Conservation (phyloP, 2,888 invertebrate species). For the Diogma glabrata region DNA sequence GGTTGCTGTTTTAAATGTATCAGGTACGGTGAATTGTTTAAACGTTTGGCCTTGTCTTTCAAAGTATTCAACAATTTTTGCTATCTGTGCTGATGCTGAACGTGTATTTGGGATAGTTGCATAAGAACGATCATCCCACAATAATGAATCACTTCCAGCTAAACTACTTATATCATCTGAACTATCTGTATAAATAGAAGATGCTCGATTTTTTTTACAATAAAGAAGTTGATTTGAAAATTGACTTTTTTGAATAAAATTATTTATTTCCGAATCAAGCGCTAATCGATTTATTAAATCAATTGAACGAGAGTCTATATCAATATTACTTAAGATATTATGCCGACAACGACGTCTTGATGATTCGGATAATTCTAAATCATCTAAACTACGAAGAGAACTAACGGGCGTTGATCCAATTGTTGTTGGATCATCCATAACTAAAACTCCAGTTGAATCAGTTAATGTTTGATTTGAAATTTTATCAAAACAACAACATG, state of each 20-base stretch:
- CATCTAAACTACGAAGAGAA: slow-evolving; percentile 47
- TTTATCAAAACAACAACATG: slow-evolving; percentile 29
- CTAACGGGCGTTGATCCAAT: slow-evolving; percentile 38
- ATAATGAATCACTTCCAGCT: slow-evolving; percentile 61
- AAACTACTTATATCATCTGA: slow-evolving; percentile 76
- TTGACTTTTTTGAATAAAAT: slow-evolving; percentile 36
- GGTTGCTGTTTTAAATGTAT: slow-evolving; percentile 22
- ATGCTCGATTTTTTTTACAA: slow-evolving; percentile 55
- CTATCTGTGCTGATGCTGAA: slow-evolving; percentile 58
- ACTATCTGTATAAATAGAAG: slow-evolving; percentile 77
- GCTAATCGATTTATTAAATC: slow-evolving; percentile 39
- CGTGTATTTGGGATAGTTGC: slow-evolving; percentile 41
- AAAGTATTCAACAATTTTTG: slow-evolving; percentile 80
- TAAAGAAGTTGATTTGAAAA: slow-evolving; percentile 43
- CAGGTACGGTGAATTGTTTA: slow-evolving; percentile 38
- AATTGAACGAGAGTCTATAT: slow-evolving; percentile 31
- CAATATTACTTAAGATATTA: slow-evolving; percentile 32
- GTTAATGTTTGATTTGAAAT: slow-evolving; percentile 25
- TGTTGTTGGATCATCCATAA: slow-evolving; percentile 44
- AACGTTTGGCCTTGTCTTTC: slow-evolving; percentile 60
- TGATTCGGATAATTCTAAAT: slow-evolving; percentile 38
- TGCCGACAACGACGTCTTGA: slow-evolving; percentile 23
- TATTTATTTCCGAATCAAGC: slow-evolving; percentile 38
- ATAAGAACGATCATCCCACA: slow-evolving; percentile 55
- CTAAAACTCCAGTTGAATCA: slow-evolving; percentile 42